These are phyloP conservation scores for Eciton burchellii DNA, from an alignment of 1,140 invertebrate species.

Conservation along the genomic window DNA sequence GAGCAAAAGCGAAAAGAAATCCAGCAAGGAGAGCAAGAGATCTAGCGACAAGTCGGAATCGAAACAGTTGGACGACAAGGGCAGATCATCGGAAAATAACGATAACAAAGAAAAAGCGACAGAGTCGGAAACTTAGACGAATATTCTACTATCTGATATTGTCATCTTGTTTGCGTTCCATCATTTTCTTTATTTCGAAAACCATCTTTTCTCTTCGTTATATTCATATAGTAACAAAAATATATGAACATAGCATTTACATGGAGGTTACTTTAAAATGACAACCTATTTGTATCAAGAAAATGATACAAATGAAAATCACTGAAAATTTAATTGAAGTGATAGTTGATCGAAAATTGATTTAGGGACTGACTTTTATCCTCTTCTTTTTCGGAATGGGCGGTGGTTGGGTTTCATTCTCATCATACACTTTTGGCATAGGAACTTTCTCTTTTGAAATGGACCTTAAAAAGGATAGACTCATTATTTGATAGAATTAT, in stretches of 20 bases:
- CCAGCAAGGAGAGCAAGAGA: conserved; percentile 76
- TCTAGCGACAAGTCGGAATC: conserved; percentile 77
- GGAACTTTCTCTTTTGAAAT: not conserved
- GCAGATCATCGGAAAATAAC: conserved; percentile 78
- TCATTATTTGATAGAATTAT: not conserved
- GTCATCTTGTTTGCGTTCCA: conserved; percentile 11
- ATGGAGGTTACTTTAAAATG: not conserved
- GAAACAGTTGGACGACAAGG: conserved; percentile 75
- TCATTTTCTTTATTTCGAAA: conserved; percentile 52
- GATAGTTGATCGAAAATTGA: not conserved
- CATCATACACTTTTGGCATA: not conserved
- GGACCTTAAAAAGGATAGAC: conserved; percentile 1
- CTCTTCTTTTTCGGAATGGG: conserved; percentile 38
- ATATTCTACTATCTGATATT: not conserved
- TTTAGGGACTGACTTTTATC: not conserved
- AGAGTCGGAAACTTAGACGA: conserved; percentile 77
- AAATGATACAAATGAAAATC: too few species aligned
- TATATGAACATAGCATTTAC: conserved; percentile 40
- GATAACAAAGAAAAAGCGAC: conserved; percentile 81
- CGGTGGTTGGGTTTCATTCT: conserved; percentile 3
- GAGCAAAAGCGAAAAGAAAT: conserved; percentile 80
- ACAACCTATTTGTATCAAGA: not conserved
- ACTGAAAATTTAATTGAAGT: not conserved
- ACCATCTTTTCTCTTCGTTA: conserved; percentile 34
- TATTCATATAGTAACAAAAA: conserved; percentile 56